Base-by-base conservation (phyloP, 1,140 invertebrate species). In the Drosophila burlai region DNA sequence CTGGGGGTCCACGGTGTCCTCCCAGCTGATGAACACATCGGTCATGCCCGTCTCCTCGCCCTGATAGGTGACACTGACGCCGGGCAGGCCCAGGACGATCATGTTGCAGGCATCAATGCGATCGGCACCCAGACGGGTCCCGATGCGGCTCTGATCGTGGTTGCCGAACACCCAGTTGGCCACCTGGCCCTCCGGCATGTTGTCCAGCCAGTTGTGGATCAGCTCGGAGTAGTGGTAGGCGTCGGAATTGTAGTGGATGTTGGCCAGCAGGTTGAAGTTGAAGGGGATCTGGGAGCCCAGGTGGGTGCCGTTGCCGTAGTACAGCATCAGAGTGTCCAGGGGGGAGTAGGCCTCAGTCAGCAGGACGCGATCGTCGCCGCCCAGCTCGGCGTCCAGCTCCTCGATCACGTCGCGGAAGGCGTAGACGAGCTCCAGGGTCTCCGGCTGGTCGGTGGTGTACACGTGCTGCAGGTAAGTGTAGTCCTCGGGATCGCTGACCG, bases 41-140 rank as follows among this genome's bases (percentile, higher is more conserved):
- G 93, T 93, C 96, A 97, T 97, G 1, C 96, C 97, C 36, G 97
- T 95, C 92, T 98, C 97, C 92, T 98, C 97, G 8, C 97, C 97
- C 93, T 97, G 92, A 54, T 93, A 98, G 5, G 95, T 96, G 18
- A 97, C 94, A 10, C 95, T 94, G 5, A 96, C 94, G 2, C 97
- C 97, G 3, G 96, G 96, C 16, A 97, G 84, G 3, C 96, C 79
- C n/a, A 96, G 84, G 4, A 95, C 93, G 42, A 97, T 74, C 93
- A 97, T 96, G 72, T 96, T 95, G 74, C 96, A 93, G 16, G 94
- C 94, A 92, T 97, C 96, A 0, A 96, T 94, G 21, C 95, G 92
- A 38, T 95, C 93, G 0, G 76, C 67, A 2, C 96, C 96, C 57
- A 95, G 93, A 43, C 96, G 93, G 0, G 93, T 93, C 0, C 94